Evolutionary conservation across 2,113 vertebrate species (phyloP).

Genomic region (Redunca redunca): DNA sequence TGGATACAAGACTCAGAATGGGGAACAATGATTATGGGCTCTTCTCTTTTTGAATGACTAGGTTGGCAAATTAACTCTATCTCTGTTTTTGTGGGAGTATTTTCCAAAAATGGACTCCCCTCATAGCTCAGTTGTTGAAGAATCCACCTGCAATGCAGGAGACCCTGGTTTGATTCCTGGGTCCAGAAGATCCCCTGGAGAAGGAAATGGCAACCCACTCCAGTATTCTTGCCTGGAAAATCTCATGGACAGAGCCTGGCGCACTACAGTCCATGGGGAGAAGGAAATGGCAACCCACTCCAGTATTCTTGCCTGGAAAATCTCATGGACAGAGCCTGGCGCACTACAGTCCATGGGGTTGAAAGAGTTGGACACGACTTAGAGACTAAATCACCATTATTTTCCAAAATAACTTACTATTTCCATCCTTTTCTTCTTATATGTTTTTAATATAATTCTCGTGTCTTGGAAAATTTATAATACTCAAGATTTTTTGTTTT

Average conservation of each 20-base stretch:
- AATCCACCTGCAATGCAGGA: neutral
- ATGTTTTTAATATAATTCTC: slow-evolving; percentile 36
- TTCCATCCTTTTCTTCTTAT: neutral
- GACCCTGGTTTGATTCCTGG: neutral
- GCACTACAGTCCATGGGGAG: neutral
- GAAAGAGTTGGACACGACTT: neutral
- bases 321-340: neutral
- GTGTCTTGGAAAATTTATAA: neutral
- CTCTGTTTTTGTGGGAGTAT: neutral
- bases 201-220: neutral
- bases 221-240: neutral
- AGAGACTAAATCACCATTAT: neutral
- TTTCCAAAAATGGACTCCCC: neutral
- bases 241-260: neutral
- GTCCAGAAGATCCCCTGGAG: neutral
- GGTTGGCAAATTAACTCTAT: neutral
- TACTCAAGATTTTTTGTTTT: neutral
- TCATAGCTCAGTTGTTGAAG: neutral
- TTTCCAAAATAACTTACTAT: neutral
- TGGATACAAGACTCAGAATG: slow-evolving; percentile 10
- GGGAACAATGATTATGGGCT: neutral
- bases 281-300: neutral
- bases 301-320: neutral
- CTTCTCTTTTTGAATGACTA: neutral
- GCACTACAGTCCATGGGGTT: neutral